Percentiles rank a stretch among this genome's conserved stretches.
Evolutionary conservation across 2,113 vertebrate genomes (phyloP).

Genomic region (Okapia johnstoni): DNA sequence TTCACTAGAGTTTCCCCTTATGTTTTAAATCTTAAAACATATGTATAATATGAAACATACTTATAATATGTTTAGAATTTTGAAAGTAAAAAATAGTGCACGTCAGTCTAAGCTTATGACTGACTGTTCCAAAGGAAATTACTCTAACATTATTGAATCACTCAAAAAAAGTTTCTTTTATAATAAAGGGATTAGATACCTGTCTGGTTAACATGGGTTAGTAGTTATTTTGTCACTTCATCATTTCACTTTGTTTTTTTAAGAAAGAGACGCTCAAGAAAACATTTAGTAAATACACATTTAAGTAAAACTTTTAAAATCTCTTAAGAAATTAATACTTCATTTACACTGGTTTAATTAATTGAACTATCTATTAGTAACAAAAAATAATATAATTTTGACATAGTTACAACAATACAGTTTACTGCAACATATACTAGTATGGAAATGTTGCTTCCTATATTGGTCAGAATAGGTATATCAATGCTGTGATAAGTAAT

Average conservation of each 20-base stretch:
- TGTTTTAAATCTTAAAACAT: constrained; percentile 27
- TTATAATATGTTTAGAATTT: not conserved
- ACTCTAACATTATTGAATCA: not conserved
- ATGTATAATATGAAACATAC: not conserved
- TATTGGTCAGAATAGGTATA: not conserved
- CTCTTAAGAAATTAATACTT: not conserved
- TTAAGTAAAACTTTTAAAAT: not conserved
- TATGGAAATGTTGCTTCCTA: not conserved
- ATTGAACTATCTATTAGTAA: not conserved
- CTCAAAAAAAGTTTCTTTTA: not conserved
- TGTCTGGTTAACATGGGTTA: not conserved
- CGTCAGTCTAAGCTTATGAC: not conserved
- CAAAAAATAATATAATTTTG: not conserved
- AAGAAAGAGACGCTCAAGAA: not conserved
- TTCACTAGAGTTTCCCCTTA: not conserved
- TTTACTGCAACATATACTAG: not conserved
- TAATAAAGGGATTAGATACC: not conserved
- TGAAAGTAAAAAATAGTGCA: not conserved
- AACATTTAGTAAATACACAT: not conserved
- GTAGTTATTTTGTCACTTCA: not conserved
- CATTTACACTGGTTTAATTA: not conserved
- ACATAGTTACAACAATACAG: not conserved
- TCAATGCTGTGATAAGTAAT: not conserved
- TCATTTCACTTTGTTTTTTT: not conserved
- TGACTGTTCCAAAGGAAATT: not conserved